Percentiles rank a stretch among this genome's conserved stretches.
Evolutionary conservation across 37 sponge, comb jelly and placozoan species (phyloP).

Genomic region (Aplysina aerophoba): DNA sequence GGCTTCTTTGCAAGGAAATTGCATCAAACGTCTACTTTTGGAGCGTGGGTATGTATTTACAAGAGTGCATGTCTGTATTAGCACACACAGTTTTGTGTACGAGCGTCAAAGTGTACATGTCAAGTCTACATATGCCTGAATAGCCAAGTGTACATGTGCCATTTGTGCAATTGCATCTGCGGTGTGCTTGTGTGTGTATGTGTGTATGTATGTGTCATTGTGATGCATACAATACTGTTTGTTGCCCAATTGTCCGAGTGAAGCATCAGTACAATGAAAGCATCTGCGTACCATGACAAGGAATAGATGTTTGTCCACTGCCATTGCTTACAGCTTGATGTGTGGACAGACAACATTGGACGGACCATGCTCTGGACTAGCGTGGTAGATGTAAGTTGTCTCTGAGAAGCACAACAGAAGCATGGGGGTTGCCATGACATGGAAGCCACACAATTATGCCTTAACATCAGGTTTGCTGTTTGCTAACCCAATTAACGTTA

Average conservation of each 20-base stretch:
- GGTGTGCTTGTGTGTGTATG: no score
- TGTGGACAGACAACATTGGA: slow-evolving; percentile 70
- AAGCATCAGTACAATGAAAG: no score
- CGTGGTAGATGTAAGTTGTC: slow-evolving; percentile 40
- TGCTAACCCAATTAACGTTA: not conserved
- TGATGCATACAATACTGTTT: no score
- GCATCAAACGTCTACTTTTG: slow-evolving; percentile 59
- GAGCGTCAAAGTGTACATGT: not conserved
- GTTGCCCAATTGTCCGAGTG: no score
- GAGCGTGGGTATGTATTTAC: slow-evolving; percentile 70
- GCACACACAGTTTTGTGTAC: no score
- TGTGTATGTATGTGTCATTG: no score
- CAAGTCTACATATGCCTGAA: not conserved
- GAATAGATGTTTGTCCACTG: not conserved
- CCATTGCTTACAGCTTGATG: slow-evolving; percentile 61
- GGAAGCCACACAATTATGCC: not conserved
- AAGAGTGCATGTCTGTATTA: not conserved
- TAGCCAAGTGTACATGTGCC: no score
- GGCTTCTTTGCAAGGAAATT: slow-evolving; percentile 59
- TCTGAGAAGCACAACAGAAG: no score
- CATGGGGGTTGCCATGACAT: not conserved
- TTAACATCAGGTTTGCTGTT: not conserved
- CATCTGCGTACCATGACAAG: slow-evolving; percentile 6
- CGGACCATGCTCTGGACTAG: slow-evolving; percentile 63
- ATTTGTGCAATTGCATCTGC: no score